Conservation (phyloP, 2,888 invertebrate genomes). For the Pyrrhosoma nymphula region DNA sequence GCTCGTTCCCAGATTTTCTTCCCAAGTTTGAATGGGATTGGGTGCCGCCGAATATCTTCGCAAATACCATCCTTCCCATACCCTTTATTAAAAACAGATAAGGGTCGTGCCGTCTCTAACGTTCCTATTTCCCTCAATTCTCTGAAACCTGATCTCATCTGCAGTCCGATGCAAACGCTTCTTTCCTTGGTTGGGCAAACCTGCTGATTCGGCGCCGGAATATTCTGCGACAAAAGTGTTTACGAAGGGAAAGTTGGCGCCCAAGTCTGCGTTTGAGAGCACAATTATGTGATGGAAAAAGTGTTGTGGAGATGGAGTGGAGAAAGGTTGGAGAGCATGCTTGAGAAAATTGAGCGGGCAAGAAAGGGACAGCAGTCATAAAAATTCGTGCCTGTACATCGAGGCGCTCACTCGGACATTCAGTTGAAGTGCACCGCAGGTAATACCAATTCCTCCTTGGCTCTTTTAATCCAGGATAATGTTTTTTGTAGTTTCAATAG, state of each 20-base stretch:
- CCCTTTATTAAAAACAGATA: neutral
- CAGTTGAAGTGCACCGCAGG: neutral
- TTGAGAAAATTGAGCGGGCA: neutral
- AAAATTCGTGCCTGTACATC: neutral
- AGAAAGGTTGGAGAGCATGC: neutral
- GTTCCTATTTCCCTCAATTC: neutral
- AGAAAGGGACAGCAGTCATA: neutral
- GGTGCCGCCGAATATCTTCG: neutral
- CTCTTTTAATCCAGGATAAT: neutral
- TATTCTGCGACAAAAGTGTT: neutral
- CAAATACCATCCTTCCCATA: too few species aligned
- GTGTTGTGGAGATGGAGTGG: neutral
- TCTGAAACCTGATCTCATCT: neutral
- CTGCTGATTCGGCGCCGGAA: neutral
- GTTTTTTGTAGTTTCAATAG: neutral
- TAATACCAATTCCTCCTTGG: neutral
- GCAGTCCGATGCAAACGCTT: neutral
- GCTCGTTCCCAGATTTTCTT: neutral
- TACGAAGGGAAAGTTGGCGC: slow-evolving; percentile 4
- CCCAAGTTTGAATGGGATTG: neutral
- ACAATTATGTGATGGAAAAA: slow-evolving; percentile 36
- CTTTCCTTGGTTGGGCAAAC: neutral
- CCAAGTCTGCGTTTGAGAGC: slow-evolving; percentile 4
- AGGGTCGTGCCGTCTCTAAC: neutral
- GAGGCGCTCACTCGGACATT: neutral